Conservation (phyloP, 2,797 vertebrate species). For the Numenius phaeopus region DNA sequence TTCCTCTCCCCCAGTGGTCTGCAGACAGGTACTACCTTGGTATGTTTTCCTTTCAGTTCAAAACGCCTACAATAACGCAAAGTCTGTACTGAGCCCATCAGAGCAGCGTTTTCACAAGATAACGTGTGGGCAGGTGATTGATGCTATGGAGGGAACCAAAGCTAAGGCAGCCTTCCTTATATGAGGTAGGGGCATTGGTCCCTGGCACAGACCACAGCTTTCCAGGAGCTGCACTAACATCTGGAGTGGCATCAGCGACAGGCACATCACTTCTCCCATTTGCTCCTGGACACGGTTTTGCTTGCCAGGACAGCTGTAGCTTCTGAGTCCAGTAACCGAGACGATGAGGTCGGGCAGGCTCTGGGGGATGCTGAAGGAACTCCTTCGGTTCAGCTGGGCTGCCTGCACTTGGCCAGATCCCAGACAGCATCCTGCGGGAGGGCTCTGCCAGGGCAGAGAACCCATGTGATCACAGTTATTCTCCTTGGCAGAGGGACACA, state of each 20-base stretch:
- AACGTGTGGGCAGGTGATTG: neutral
- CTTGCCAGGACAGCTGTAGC: neutral
- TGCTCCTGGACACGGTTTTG: neutral
- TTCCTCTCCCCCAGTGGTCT: neutral
- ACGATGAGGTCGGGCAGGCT: neutral
- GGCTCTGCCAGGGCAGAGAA: fast-evolving
- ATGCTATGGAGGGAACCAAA: neutral
- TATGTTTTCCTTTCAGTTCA: neutral
- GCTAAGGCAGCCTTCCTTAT: neutral
- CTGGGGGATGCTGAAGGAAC: neutral
- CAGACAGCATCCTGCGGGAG: fast-evolving
- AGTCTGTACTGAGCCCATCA: neutral
- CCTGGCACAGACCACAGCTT: neutral
- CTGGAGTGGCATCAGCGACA: fast-evolving
- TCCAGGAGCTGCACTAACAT: neutral
- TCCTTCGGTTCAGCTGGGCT: neutral
- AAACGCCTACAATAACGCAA: neutral
- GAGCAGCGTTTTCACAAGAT: fast-evolving
- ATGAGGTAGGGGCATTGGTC: neutral
- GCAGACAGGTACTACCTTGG: fast-evolving
- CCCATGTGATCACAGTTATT: fast-evolving
- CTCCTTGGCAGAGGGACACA: fast-evolving
- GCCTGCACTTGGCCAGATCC: neutral
- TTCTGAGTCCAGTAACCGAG: neutral
- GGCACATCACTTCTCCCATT: fast-evolving